Base-by-base conservation (phyloP, 2,797 vertebrate species). In the Protosalanx chinensis region DNA sequence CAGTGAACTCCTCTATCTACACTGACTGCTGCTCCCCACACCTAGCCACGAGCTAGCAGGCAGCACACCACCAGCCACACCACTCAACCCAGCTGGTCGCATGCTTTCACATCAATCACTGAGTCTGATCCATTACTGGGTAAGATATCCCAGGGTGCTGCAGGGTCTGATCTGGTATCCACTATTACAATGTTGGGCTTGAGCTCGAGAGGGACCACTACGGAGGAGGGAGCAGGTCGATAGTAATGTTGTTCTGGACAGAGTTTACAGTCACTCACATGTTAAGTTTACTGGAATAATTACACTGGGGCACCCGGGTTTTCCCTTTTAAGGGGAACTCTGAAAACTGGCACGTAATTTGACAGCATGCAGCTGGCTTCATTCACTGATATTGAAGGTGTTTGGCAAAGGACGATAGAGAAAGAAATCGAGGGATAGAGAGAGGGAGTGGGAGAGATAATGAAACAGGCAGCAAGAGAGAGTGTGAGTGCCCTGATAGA, bases 311-410 rank as follows among this genome's bases (percentile, higher is more conserved):
- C 75, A 13, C 64, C 77, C 74, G 72, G 67, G 67, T 75, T 90
- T 78, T 77, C 91, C 18, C 90, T 87, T 92, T 91, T 91, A 91
- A 87, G 89, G 90, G 81, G 75, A 88, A 74, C 64, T 62, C 41
- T 58, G 60, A 59, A 71, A 64, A 20, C 72, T 64, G 71, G 67
- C 60, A 70, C 56, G 60, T 72, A 60, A 76, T 76, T 82, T 20
- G 70, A 76, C 63, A 41, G 37, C 12, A 30, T 30, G 49, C 49
- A 30, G 58, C 18, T 78, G 81, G 61, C 86, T 82, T 70, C 18
- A 16, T 70, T 76, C 56, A n/a, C 20, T 60, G 1, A 8, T 37
- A 15, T 41, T 7, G 23, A 51, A 51, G 12, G 18, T 62, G 59
- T 8, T 29, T 37, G 29, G 20, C 23, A 37, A 30, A 20, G 62